phyloP scores from a whole-genome alignment of 2,797 vertebrate genomes.

The Amblyraja radiata region DNA sequence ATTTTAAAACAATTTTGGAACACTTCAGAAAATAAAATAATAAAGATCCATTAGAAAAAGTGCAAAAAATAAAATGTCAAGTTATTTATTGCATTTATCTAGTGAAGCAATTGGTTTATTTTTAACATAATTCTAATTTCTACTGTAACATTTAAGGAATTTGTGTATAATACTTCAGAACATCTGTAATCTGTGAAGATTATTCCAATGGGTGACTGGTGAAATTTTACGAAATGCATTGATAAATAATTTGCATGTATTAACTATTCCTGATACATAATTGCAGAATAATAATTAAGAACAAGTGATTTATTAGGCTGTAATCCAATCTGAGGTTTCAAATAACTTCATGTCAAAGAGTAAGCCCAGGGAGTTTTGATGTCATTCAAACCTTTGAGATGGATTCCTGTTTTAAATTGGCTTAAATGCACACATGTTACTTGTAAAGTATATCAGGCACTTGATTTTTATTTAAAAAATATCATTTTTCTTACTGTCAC shows the following conservation, averaged over 20 bases:
- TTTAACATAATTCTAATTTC: background rate
- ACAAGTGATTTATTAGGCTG: background rate
- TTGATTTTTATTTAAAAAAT: background rate
- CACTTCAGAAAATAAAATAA: background rate
- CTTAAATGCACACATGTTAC: background rate
- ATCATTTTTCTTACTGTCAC: background rate
- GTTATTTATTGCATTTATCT: background rate
- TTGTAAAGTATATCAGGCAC: background rate
- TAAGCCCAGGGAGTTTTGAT: background rate
- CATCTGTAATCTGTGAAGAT: background rate
- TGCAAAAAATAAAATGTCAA: background rate
- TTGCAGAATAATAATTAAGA: background rate
- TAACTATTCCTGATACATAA: background rate
- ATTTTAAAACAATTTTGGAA: background rate
- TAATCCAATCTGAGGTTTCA: slow-evolving; percentile 10
- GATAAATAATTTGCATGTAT: background rate
- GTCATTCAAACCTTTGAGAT: background rate
- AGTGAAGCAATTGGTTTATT: background rate
- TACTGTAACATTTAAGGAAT: background rate
- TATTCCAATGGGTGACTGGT: background rate
- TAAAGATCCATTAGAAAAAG: background rate
- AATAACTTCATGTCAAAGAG: background rate
- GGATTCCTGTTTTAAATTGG: background rate
- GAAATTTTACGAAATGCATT: background rate
- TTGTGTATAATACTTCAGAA: background rate